Evolutionary conservation across 2,113 vertebrate species (phyloP), one percentile per base, ranked within the genome.

Genomic region (Australoheros scitulus): DNA sequence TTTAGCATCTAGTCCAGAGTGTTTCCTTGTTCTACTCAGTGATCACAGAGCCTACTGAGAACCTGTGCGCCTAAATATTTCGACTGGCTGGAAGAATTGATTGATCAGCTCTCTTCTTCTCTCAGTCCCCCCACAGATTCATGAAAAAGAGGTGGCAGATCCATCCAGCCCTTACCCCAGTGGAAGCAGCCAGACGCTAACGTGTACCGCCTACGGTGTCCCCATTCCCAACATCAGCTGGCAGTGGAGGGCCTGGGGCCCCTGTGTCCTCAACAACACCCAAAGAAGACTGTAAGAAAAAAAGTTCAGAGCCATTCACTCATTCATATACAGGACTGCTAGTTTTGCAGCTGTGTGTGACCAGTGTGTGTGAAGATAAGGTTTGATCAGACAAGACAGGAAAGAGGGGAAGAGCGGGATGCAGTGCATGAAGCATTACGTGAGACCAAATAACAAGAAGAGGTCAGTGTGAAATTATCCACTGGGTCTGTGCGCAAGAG

Each of bases 181-280:
- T 43, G 97, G 97, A 76, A 99, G 97, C 84, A 96, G 96, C 58
- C 98, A 99, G 90, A 96, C 95, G 26, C 97, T 99, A 38, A 99
- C 97, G 61, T 99, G 98, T 91, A 99, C 98, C 0, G 96, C 97
- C 76, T 97, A 97, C 1, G 98, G 98, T 24, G 92, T 97, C 50
- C 98, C 98, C 0, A 92, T 95, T 0, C 98, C 97, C 76, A 81
- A 76, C 43, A 88, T 99, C 92, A 97, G 95, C 94, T 99, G 98
- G 98, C 96, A 97, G 81, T 99, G 98, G 98, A 96, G 98, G 78
- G 95, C 97, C 0, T 99, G 98, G 98, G 97, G 97, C 3, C 98
- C 98, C 26, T 99, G 98, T 83, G 95, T 96, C 81, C 94, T 95
- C 80, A 97, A 97, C 92, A 92, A 90, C 88, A 96, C 95, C 60